A percentile compares a stretch with the other conserved stretches of the same genome.
phyloP scores from a whole-genome alignment of 2,113 vertebrate genomes.

The Eleginops maclovinus region DNA sequence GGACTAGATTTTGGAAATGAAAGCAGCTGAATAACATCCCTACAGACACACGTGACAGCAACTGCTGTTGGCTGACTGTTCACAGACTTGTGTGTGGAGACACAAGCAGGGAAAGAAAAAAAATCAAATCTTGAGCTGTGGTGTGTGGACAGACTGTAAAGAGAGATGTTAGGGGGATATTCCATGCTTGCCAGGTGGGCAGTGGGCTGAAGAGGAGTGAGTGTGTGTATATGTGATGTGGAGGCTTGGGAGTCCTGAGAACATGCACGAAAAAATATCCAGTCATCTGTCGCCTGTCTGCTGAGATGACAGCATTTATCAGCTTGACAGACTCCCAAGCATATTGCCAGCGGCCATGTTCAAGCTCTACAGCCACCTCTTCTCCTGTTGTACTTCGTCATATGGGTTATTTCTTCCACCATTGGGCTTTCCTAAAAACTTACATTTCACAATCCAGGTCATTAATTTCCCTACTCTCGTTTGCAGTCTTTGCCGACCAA shows the following conservation, averaged over 20 bases:
- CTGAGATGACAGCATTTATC: constrained; percentile 67
- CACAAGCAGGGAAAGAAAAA: constrained; percentile 1
- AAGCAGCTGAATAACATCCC: constrained; percentile 64
- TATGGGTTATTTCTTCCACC: constrained; percentile 9
- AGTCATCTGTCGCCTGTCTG: constrained; percentile 70
- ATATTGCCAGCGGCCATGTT: constrained; percentile 47
- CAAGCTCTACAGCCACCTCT: constrained; percentile 28
- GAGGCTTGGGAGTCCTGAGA: constrained; percentile 59
- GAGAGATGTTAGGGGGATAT: constrained; percentile 68
- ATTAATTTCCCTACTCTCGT: constrained; percentile 27
- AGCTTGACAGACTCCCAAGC: constrained; percentile 55
- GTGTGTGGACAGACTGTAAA: constrained; percentile 61
- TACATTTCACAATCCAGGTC: constrained; percentile 17
- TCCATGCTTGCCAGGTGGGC: constrained; percentile 71
- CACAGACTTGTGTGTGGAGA: constrained; percentile 35
- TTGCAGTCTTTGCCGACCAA: constrained; percentile 44
- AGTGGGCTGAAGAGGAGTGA: constrained; percentile 63
- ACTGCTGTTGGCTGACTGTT: constrained; percentile 51
- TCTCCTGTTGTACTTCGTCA: constrained; percentile 26
- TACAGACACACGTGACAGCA: constrained; percentile 53
- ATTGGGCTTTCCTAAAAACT: constrained; percentile 20
- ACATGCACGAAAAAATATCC: constrained; percentile 59
- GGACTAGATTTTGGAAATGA: constrained; percentile 64
- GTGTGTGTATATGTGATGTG: constrained; percentile 36
- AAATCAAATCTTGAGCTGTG: constrained; percentile 32